These are phyloP conservation scores for Amphipyra berbera DNA, from an alignment of 2,888 invertebrate species.

Conservation along the genomic window DNA sequence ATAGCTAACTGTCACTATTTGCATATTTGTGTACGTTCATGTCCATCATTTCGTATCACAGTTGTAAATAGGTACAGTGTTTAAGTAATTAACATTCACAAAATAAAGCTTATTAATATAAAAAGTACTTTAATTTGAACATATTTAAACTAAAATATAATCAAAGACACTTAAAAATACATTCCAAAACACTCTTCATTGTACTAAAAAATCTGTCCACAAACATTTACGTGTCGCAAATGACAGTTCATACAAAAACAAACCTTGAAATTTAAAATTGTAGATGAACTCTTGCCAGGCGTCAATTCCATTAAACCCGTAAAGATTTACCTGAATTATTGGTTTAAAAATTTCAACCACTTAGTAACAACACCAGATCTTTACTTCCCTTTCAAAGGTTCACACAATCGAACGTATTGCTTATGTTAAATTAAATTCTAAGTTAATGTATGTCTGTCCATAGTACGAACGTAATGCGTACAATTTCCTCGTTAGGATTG, in stretches of 20 bases:
- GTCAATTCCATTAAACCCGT: background rate
- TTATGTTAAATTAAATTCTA: background rate
- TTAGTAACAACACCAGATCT: background rate
- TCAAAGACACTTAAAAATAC: background rate
- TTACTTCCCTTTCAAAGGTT: too few relatives aligned
- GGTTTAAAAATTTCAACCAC: conserved; percentile 3
- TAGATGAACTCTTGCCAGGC: background rate
- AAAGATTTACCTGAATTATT: conserved; percentile 20
- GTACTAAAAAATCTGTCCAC: background rate
- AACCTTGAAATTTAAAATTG: conserved; percentile 1
- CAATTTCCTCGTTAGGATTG: background rate
- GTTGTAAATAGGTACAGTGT: conserved; percentile 12
- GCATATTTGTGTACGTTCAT: conserved; percentile 22
- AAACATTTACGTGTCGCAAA: background rate
- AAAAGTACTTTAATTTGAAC: background rate
- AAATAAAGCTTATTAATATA: background rate
- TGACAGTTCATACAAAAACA: too few relatives aligned
- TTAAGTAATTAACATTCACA: conserved; percentile 24
- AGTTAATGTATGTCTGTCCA: background rate
- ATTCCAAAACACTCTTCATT: background rate
- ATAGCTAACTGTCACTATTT: conserved; percentile 9
- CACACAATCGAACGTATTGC: background rate
- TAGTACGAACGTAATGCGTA: background rate
- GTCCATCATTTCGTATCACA: conserved; percentile 19
- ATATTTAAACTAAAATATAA: conserved; percentile 1